Evolutionary conservation across 2,113 vertebrate genomes (phyloP), one percentile per base, ranked within the genome.

Genomic region (Petroica traversi): DNA sequence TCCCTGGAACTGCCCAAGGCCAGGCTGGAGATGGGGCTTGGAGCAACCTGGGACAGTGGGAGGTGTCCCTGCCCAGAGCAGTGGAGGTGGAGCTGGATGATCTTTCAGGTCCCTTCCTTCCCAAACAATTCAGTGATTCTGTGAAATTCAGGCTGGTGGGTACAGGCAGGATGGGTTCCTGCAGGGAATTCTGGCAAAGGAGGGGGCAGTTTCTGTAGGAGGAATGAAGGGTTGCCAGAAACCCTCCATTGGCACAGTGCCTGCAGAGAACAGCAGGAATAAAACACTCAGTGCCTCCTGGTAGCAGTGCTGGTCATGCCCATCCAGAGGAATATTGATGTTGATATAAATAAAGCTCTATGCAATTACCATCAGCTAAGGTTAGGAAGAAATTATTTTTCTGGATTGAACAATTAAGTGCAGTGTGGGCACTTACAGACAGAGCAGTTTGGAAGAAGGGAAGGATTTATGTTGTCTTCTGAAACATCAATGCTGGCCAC

Each of bases 11-110:
- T 19, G 12, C 6, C 5, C 55, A 36, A 76, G 20, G 3, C 45
- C 25, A 48, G 34, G 25, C 0, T 68, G 62, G n/a, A n/a, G n/a
- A n/a, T 0, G 0, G 28, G 33, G 16, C 16, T 46, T 38, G 24
- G 62, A 54, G 12, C 25, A 48, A 0, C 8, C 14, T 68, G 46
- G 54, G 9, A 3, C 2, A 5, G 34, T 28, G 48, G 25, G 5
- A 82, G 2, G 22, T 54, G n/a, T 40, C n/a, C 16, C 54, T 68
- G n/a, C 17, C 59, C 14, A 8, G 19, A 34, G 4, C 40, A 34
- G 7, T 8, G 8, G 3, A 0, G 3, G 18, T 54, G 54, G 54
- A 41, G 31, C 2, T 1, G 1, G 52, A 22, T 46, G 40, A 8
- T 2, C 41, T 16, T 68, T 41, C 4, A 41, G 5, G 6, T 83